Conservation (phyloP, 2,797 vertebrate species). For the Molossus alvarezi region DNA sequence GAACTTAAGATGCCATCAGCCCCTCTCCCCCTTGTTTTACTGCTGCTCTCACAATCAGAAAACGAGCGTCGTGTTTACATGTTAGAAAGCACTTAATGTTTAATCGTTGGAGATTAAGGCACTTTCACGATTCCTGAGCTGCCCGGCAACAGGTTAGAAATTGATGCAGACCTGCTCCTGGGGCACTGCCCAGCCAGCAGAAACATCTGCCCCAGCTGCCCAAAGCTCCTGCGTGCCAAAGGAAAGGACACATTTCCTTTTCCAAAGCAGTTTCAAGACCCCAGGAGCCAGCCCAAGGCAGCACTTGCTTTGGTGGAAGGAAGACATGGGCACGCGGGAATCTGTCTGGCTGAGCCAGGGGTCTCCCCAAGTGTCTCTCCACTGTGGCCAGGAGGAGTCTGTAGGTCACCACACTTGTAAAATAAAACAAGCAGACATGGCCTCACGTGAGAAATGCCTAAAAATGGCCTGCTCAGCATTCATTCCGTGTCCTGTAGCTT, state of each 20-base stretch:
- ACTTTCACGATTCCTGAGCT: slow-evolving; percentile 8
- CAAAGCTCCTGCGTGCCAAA: not conserved
- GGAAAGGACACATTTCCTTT: slow-evolving; percentile 37
- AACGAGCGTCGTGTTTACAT: slow-evolving; percentile 55
- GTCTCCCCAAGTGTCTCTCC: not conserved
- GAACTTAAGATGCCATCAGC: slow-evolving; percentile 30
- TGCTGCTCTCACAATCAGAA: slow-evolving; percentile 56
- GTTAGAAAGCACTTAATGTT: slow-evolving; percentile 73
- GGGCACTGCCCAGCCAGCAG: not conserved
- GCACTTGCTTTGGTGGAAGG: accelerated
- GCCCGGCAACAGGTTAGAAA: slow-evolving; percentile 73
- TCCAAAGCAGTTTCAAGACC: not conserved
- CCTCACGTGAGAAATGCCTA: not conserved
- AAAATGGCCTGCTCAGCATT: slow-evolving; percentile 3
- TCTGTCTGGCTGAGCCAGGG: not conserved
- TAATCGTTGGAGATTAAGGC: slow-evolving; percentile 74
- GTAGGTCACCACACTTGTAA: not conserved
- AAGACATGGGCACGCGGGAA: accelerated
- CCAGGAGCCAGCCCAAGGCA: accelerated
- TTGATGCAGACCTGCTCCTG: not conserved
- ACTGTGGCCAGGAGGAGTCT: not conserved
- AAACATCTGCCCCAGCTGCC: not conserved
- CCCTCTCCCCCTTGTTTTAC: slow-evolving; percentile 71
- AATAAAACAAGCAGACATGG: not conserved
- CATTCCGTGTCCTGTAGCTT: accelerated